These are phyloP conservation scores for Cyrtonyx montezumae DNA, from an alignment of 2,113 vertebrate genomes.

Conservation along the genomic window DNA sequence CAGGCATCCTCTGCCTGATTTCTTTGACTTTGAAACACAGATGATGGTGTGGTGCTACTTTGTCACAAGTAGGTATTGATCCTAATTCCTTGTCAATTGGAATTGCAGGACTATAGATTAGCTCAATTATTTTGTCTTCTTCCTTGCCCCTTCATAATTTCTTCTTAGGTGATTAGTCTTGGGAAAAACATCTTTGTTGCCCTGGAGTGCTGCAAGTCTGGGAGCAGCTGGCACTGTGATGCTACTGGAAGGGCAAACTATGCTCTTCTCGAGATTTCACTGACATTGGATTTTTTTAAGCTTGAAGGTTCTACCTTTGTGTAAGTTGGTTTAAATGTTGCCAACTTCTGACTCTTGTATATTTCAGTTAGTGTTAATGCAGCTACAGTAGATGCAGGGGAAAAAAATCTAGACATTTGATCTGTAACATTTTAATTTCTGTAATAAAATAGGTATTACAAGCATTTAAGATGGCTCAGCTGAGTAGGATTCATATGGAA, in stretches of 20 bases:
- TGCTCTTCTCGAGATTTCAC: not conserved
- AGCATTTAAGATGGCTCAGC: not conserved
- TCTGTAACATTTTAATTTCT: conserved; percentile 4
- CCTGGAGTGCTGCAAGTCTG: not conserved
- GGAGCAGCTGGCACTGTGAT: not conserved
- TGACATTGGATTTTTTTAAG: not conserved
- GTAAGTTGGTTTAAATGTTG: not conserved
- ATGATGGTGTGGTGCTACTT: not conserved
- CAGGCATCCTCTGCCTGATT: not conserved
- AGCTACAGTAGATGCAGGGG: not conserved
- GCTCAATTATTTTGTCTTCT: not conserved
- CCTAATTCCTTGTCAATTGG: not conserved
- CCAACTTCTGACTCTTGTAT: not conserved
- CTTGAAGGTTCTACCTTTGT: not conserved
- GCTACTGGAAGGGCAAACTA: not conserved
- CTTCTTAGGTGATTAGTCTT: not conserved
- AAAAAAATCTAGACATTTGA: not conserved
- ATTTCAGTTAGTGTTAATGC: not conserved
- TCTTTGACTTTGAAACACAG: not conserved
- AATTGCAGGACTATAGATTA: not conserved
- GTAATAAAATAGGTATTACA: not conserved
- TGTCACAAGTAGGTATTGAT: not conserved
- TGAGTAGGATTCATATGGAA: not conserved
- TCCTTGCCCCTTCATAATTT: not conserved
- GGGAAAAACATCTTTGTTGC: not conserved